Conservation (phyloP, 1,140 invertebrate species). For the Brachionus asplanchnoidis region DNA sequence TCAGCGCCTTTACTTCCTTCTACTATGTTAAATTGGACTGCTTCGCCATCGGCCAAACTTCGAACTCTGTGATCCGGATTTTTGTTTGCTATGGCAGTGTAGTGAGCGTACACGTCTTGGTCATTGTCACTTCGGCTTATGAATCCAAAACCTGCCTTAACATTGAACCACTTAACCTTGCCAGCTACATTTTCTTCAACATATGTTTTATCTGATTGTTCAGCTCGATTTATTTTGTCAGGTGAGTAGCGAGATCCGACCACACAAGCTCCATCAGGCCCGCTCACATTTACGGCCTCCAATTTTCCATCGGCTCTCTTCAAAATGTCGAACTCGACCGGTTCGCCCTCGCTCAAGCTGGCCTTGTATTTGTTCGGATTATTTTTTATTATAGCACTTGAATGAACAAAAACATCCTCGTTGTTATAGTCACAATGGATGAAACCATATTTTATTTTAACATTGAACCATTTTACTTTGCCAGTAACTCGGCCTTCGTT, state of each 20-base stretch:
- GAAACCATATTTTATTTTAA: conserved; percentile 98
- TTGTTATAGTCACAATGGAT: conserved; percentile 68
- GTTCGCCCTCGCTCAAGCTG: conserved; percentile 42
- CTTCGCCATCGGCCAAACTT: conserved; percentile 42
- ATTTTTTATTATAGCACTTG: conserved; percentile 39
- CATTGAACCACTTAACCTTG: conserved; percentile 96
- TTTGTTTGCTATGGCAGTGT: conserved; percentile 40
- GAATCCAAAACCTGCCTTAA: conserved; percentile 98
- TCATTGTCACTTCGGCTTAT: conserved; percentile 66
- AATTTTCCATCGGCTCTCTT: conserved; percentile 38
- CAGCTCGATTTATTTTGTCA: neutral
- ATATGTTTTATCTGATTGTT: conserved; percentile 4
- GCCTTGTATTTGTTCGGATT: conserved; percentile 41
- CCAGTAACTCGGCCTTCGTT: conserved; percentile 63
- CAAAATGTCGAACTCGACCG: conserved; percentile 42
- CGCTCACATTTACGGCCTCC: conserved; percentile 37
- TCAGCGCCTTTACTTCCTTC: conserved; percentile 42
- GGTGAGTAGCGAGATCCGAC: conserved; percentile 31
- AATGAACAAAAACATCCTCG: conserved; percentile 44
- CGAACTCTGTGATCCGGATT: conserved; percentile 29
- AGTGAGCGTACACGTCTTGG: conserved; percentile 43
- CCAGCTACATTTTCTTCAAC: conserved; percentile 64
- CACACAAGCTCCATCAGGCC: neutral
- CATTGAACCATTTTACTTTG: conserved; percentile 96
- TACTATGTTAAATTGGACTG: conserved; percentile 39